Evolutionary conservation across 1,140 invertebrate species (phyloP), one percentile per base, ranked within the genome.

Genomic region (Sipha flava): DNA sequence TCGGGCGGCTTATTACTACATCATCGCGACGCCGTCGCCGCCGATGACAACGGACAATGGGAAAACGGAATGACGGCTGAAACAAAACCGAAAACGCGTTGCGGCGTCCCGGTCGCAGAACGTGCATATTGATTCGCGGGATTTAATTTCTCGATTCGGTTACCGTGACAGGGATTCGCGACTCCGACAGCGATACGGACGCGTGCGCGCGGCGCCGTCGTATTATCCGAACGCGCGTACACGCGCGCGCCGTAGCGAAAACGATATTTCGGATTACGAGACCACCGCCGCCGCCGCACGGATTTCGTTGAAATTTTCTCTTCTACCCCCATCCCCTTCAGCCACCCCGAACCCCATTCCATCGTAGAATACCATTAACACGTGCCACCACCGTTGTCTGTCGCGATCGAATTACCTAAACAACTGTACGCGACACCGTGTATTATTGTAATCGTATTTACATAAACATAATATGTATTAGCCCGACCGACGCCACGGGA

Each of bases 141-240:
- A 77, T 77, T 77, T 59, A 57, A 57, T 29, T 77, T 57, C 40
- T 77, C 72, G 72, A 75, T 59, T 77, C 73, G 73, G 73, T 77
- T 23, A 43, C 73, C 73, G 73, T 77, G 73, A 77, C 73, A 18
- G 29, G 52, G 43, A 5, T 16, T 1, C 18, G 31, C 23, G 49
- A 75, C 52, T 18, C 1, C 18, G 7, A 16, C 52, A 34, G 47
- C 52, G 16, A 23, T 64, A 34, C n/a, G n/a, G n/a, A n/a, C n/a
- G n/a, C n/a, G n/a, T n/a, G n/a, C n/a, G n/a, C n/a, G n/a, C n/a
- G n/a, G n/a, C n/a, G n/a, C n/a, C n/a, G n/a, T n/a, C n/a, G n/a
- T n/a, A n/a, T n/a, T n/a, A n/a, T n/a, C n/a, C n/a, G n/a, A n/a
- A n/a, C n/a, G n/a, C n/a, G n/a, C n/a, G n/a, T n/a, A n/a, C n/a